Base-by-base conservation (phyloP, 1,140 invertebrate species). In the Leucophenga varia region DNA sequence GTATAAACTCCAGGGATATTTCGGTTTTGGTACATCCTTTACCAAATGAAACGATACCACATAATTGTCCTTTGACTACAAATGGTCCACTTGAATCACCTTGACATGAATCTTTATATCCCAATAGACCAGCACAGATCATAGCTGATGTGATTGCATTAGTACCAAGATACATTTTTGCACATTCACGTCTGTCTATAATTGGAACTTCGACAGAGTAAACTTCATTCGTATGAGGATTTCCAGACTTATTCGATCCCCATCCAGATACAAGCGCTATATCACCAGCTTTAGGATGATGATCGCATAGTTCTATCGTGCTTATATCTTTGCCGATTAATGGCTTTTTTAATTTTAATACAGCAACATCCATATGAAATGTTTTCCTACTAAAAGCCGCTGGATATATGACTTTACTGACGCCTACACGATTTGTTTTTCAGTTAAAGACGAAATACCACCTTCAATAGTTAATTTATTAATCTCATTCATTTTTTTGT, bases 1-100 rank as follows among this genome's bases (percentile, higher is more conserved):
- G 84, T 81, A 65, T 84, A 88, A 40, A 90, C 84, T 12, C 87
- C 87, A 0, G 87, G 87, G 57, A 80, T 80, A 8, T 56, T 49
- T n/a, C n/a, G 0, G 81, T 76, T 30, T 76, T 57, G 6, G 80
- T 86, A 59, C 87, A 90, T 7, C 80, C 80, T 34, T 76, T 76
- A 21, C 44, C 44, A 38, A 38, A 55, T 3, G 53, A 55, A 6
- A 55, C 53, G 14, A 55, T 35, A 8, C 53, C 53, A 37, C 49
- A 45, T 2, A 55, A 35, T 44, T 51, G 18, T 13, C 28, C 28
- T 20, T 51, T 36, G 21, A 13, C 40, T 10, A 51, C 21, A 7
- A 45, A 19, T 18, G 53, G 48, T 14, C 53, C 53, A 13, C 53
- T 49, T 3, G 34, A 40, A 36, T 55, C 53, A 3, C 12, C 36